Conservation (phyloP, 2,113 vertebrate species). For the Myocastor coypus region DNA sequence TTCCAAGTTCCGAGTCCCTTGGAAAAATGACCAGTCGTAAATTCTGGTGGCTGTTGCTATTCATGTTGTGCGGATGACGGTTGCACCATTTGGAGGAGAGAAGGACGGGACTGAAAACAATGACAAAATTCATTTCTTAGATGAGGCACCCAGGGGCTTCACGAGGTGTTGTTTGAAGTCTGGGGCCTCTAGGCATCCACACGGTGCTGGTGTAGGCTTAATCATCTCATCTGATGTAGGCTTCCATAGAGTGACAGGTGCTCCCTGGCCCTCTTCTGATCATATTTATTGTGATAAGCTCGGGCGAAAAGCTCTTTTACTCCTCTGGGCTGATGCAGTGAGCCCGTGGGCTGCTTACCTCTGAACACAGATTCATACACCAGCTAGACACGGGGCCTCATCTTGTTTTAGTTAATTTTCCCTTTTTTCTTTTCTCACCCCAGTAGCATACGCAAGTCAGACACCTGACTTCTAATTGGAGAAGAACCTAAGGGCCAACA, state of each 20-base stretch:
- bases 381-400: background rate
- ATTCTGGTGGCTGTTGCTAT: slow-evolving; percentile 66
- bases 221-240: slow-evolving; percentile 71
- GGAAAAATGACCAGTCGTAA: slow-evolving; percentile 71
- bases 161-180: background rate
- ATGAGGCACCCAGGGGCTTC: slow-evolving; percentile 23
- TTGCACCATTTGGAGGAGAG: slow-evolving; percentile 47
- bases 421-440: background rate
- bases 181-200: slow-evolving; percentile 44
- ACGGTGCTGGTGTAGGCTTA: slow-evolving; percentile 51
- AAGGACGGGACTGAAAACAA: slow-evolving; percentile 45
- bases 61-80: slow-evolving; percentile 57
- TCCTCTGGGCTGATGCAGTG: background rate
- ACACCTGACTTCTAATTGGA: background rate
- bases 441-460: background rate
- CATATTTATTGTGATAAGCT: slow-evolving; percentile 47
- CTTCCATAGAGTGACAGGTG: slow-evolving; percentile 60
- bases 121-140: slow-evolving; percentile 50
- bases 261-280: slow-evolving; percentile 55
- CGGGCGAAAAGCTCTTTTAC: slow-evolving; percentile 11
- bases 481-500: background rate
- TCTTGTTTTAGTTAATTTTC: slow-evolving; percentile 12
- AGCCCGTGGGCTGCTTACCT: background rate
- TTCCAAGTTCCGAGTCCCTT: slow-evolving; percentile 66
- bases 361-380: slow-evolving; percentile 48